Evolutionary conservation across 2,888 invertebrate species (phyloP).

Genomic region (Ceriagrion tenellum): DNA sequence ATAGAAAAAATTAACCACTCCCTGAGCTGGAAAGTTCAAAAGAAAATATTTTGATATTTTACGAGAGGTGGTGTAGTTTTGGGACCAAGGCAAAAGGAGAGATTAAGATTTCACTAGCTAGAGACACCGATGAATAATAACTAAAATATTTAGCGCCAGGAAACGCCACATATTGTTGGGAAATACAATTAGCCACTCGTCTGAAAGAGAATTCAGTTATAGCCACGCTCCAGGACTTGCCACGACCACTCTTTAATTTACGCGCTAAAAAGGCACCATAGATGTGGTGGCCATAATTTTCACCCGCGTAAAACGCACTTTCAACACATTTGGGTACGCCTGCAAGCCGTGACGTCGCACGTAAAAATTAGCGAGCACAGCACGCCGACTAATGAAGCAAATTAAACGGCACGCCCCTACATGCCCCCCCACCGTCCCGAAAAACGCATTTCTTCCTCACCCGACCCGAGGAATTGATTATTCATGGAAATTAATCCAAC

Average conservation of each 20-base stretch:
- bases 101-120: not conserved
- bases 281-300: not conserved
- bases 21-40: too few relatives aligned
- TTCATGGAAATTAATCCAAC: slow-evolving; percentile 22
- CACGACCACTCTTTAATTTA: not conserved
- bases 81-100: not conserved
- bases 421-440: too few relatives aligned
- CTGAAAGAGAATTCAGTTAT: not conserved
- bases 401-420: not conserved
- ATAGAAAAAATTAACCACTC: too few relatives aligned
- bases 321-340: not conserved
- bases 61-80: too few relatives aligned
- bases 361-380: not conserved
- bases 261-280: not conserved
- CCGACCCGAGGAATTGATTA: not conserved
- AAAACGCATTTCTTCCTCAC: not conserved
- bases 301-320: not conserved
- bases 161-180: not conserved
- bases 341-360: slow-evolving; percentile 2
- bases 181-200: not conserved
- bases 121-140: not conserved
- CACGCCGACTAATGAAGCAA: not conserved
- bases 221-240: too few relatives aligned
- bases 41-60: too few relatives aligned
- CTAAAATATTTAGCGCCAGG: not conserved